A percentile compares a stretch with the other conserved stretches of the same genome.
These are phyloP conservation scores for Diaphora mendica DNA, from an alignment of 2,888 invertebrate genomes.

Conservation along the genomic window DNA sequence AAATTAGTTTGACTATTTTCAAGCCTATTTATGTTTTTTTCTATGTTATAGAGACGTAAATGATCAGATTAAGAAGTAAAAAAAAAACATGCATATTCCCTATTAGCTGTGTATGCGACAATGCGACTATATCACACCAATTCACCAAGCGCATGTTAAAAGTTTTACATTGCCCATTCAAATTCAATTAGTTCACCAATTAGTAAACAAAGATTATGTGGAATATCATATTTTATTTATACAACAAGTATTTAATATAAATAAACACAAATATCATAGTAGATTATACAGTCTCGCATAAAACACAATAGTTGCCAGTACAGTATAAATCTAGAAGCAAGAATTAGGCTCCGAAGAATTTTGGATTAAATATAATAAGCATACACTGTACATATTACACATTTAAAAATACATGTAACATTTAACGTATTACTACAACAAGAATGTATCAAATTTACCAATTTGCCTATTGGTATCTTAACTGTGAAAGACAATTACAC, in stretches of 20 bases:
- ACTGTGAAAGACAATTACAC: conserved; percentile 24
- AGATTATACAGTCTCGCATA: conserved; percentile 37
- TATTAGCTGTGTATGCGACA: neutral
- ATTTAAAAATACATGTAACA: conserved; percentile 28
- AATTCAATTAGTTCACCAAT: neutral
- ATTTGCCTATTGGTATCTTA: conserved; percentile 20
- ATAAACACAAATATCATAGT: conserved; percentile 36
- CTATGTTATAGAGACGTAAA: too few species aligned
- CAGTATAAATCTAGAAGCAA: conserved; percentile 45
- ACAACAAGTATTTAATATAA: conserved; percentile 45
- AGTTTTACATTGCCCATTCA: neutral
- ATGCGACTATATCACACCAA: neutral
- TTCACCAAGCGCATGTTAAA: neutral
- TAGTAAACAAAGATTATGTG: conserved; percentile 37
- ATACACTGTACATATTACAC: conserved; percentile 34
- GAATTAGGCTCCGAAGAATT: conserved; percentile 23
- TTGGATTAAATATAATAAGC: conserved; percentile 21
- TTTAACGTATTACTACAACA: conserved; percentile 19
- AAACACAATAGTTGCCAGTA: conserved; percentile 35
- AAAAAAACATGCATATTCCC: too few species aligned
- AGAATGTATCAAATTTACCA: conserved; percentile 22
- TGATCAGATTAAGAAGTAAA: too few species aligned
- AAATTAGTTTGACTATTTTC: too few species aligned
- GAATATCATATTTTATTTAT: conserved; percentile 50
- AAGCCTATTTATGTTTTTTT: too few species aligned